These are phyloP conservation scores for Sphaerophoria rueppellii DNA, from an alignment of 2,888 invertebrate genomes.

Conservation along the genomic window DNA sequence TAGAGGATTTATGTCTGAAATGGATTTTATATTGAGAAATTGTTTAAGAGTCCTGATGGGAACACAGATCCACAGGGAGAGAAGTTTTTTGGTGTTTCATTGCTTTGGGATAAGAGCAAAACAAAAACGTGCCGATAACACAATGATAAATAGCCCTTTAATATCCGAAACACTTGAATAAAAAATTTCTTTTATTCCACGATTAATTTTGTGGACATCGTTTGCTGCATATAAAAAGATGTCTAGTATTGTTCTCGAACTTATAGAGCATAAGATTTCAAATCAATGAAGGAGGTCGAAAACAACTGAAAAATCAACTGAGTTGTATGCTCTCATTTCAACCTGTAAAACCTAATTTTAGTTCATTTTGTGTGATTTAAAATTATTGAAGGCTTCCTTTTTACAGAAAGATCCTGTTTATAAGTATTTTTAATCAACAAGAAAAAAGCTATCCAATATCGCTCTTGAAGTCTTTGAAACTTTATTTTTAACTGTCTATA, in stretches of 20 bases:
- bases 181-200: background rate
- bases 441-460: too few species aligned
- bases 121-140: slow-evolving; percentile 24
- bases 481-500: too few species aligned
- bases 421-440: too few species aligned
- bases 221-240: background rate
- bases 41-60: slow-evolving; percentile 24
- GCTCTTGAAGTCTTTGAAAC: too few species aligned
- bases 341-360: too few species aligned
- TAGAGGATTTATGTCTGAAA: slow-evolving; percentile 21
- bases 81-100: background rate
- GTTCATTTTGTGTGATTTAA: too few species aligned
- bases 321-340: too few species aligned
- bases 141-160: slow-evolving; percentile 41
- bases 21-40: slow-evolving; percentile 53
- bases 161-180: slow-evolving; percentile 12
- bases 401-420: too few species aligned
- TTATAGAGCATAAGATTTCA: slow-evolving; percentile 16
- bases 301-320: too few species aligned
- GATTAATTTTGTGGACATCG: background rate
- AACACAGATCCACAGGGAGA: background rate
- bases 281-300: background rate
- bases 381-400: too few species aligned
- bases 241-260: slow-evolving; percentile 9
- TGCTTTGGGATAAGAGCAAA: slow-evolving; percentile 1